Evolutionary conservation across 2,113 vertebrate genomes (phyloP).

Genomic region (Crotalus horridus): DNA sequence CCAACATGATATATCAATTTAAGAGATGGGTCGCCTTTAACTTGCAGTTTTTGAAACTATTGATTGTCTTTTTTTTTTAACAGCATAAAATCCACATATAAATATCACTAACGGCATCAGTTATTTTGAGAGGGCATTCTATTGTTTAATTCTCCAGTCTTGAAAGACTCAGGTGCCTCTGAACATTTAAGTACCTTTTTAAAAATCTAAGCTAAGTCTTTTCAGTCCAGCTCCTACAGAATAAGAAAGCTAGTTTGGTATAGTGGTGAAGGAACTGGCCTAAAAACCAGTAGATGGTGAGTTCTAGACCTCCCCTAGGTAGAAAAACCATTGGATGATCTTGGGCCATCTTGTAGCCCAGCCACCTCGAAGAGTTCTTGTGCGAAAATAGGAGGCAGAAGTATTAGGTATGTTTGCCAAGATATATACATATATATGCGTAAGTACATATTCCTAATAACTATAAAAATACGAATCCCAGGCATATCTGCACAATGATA

Average conservation of each 20-base stretch:
- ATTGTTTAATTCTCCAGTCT: conserved; percentile 70
- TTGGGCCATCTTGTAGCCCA: not conserved
- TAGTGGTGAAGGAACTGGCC: not conserved
- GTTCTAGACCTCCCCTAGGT: not conserved
- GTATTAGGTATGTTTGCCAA: not conserved
- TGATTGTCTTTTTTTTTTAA: conserved; percentile 69
- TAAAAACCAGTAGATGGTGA: not conserved
- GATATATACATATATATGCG: not conserved
- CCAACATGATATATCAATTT: conserved; percentile 75
- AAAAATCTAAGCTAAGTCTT: not conserved
- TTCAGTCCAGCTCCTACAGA: not conserved
- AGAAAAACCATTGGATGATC: not conserved
- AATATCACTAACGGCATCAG: conserved; percentile 71
- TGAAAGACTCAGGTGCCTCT: conserved; percentile 20
- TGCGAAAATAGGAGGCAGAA: not conserved
- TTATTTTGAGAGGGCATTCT: conserved; percentile 61
- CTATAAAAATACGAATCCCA: no score
- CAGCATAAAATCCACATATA: conserved; percentile 67
- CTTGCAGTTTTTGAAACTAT: conserved; percentile 74
- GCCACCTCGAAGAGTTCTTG: not conserved
- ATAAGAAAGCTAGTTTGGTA: not conserved
- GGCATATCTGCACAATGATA: no score
- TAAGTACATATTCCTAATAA: not conserved
- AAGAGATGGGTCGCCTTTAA: conserved; percentile 74
- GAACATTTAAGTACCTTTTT: not conserved